phyloP scores from a whole-genome alignment of 2,797 vertebrate genomes.

The Balearica regulorum region DNA sequence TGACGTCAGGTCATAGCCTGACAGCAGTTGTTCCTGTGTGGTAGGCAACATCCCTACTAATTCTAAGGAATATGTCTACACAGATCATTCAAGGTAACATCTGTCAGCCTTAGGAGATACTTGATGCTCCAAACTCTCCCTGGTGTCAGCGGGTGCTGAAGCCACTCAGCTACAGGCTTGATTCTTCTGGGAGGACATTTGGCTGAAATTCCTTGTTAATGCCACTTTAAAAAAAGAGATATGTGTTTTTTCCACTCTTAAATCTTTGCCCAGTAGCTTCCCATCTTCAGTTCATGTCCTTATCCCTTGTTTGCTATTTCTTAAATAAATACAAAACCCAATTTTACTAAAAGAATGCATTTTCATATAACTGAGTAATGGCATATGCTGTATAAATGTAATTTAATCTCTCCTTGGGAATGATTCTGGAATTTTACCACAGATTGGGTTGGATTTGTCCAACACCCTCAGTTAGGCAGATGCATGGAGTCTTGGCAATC shows the following conservation, averaged over 20 bases:
- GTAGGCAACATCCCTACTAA: neutral
- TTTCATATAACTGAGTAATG: neutral
- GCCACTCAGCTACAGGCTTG: neutral
- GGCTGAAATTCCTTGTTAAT: neutral
- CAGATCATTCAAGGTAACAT: neutral
- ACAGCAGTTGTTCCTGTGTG: neutral
- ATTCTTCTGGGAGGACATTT: neutral
- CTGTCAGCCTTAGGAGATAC: neutral
- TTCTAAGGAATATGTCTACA: neutral
- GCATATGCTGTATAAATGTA: neutral
- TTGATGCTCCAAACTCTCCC: neutral
- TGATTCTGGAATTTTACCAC: neutral
- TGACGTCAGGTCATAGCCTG: neutral
- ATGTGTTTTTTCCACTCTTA: neutral
- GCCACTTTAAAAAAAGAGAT: neutral
- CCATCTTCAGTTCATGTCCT: neutral
- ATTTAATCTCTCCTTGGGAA: neutral
- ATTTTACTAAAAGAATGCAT: neutral
- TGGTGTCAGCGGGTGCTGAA: neutral
- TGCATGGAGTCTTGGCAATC: neutral
- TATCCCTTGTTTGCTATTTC: neutral
- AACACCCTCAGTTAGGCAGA: rapidly evolving
- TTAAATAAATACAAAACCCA: neutral
- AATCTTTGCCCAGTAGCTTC: neutral
- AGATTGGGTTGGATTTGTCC: neutral